These are phyloP conservation scores for Apostichopus californicus DNA, from an alignment of 35 echinoderm and acorn worm genomes.

Conservation along the genomic window DNA sequence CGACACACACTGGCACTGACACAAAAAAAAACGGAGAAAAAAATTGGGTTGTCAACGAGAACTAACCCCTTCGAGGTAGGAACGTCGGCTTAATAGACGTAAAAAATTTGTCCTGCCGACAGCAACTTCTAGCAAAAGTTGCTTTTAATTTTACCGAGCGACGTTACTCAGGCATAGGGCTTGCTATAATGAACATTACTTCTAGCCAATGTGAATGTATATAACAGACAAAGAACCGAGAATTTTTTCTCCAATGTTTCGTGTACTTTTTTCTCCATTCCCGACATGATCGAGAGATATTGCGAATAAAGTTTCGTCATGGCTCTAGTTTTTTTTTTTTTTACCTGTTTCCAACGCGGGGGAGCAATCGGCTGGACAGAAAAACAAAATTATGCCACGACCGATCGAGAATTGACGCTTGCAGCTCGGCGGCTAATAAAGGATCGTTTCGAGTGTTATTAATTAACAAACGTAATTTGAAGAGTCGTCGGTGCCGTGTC, in stretches of 20 bases:
- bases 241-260: background rate
- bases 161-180: background rate
- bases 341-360: background rate
- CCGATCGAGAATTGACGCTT: background rate
- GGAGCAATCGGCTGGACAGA: background rate
- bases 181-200: too few relatives aligned
- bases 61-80: background rate
- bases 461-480: background rate
- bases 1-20: background rate
- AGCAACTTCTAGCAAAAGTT: background rate
- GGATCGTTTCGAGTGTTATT: slow-evolving; percentile 5
- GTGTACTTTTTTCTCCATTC: background rate
- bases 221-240: background rate
- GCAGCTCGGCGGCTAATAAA: background rate
- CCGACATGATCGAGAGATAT: background rate
- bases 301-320: background rate
- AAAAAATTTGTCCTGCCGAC: background rate
- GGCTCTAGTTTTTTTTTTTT: background rate
- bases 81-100: background rate
- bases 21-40: background rate
- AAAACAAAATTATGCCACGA: background rate
- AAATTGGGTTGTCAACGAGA: slow-evolving; percentile 17
- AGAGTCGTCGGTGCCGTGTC: background rate
- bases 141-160: background rate
- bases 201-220: too few relatives aligned